Evolutionary conservation across 1,140 invertebrate genomes (phyloP).

Genomic region (Eufriesea mexicana): DNA sequence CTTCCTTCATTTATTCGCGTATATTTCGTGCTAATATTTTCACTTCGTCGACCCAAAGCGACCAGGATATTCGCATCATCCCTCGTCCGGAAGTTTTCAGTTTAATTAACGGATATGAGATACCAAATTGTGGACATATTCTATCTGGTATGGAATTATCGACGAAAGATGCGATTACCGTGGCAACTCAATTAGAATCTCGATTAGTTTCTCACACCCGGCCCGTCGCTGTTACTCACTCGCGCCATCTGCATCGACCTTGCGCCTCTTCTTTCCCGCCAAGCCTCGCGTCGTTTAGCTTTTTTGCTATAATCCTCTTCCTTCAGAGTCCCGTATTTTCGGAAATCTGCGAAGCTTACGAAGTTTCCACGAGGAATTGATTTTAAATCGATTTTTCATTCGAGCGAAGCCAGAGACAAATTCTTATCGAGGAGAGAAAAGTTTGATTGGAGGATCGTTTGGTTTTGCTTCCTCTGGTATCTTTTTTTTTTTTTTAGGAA

Average conservation of each 20-base stretch:
- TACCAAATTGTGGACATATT: constrained; percentile 57
- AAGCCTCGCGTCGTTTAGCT: neutral
- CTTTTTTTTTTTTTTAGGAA: no score
- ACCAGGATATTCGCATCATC: constrained; percentile 18
- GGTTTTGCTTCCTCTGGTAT: no score
- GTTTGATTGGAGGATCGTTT: no score
- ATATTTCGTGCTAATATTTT: neutral
- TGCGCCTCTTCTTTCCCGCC: neutral
- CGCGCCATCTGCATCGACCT: neutral
- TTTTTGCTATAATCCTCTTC: neutral
- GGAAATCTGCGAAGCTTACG: neutral
- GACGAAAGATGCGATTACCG: constrained; percentile 49
- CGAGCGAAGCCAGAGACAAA: neutral
- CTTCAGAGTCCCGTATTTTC: neutral
- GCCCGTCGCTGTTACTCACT: neutral
- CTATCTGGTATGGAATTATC: constrained; percentile 52
- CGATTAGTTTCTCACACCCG: constrained; percentile 56
- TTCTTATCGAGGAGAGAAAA: neutral
- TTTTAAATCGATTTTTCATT: neutral
- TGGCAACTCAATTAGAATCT: constrained; percentile 63
- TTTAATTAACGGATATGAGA: constrained; percentile 58
- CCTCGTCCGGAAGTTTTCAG: constrained; percentile 47
- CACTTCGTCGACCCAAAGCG: constrained; percentile 26
- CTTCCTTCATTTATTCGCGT: no score
- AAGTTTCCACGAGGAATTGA: neutral